Evolutionary conservation across 2,797 vertebrate genomes (phyloP).

Genomic region (Mus minutoides): DNA sequence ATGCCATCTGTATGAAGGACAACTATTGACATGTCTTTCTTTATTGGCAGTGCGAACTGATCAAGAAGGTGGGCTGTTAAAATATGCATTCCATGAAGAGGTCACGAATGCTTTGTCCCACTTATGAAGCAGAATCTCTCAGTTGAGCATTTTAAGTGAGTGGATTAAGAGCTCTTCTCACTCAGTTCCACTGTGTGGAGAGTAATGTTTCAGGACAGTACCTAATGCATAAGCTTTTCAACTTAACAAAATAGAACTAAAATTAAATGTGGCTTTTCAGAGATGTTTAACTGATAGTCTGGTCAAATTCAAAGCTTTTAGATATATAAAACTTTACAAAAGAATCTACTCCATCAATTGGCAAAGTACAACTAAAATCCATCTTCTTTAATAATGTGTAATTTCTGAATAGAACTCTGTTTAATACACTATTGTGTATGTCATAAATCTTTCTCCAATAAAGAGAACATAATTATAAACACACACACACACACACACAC

Average conservation of each 20-base stretch:
- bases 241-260: slow-evolving; percentile 68
- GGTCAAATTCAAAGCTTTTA: slow-evolving; percentile 74
- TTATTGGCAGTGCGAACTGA: background rate
- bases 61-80: background rate
- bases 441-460: slow-evolving; percentile 80
- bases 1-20: background rate
- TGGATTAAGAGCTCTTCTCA: background rate
- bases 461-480: background rate
- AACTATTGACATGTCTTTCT: slow-evolving; percentile 1
- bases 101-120: slow-evolving; percentile 33
- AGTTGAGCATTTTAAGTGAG: background rate
- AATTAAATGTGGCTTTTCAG: slow-evolving; percentile 71
- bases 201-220: slow-evolving; percentile 69
- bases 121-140: background rate
- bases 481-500: too few relatives aligned
- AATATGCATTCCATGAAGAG: background rate
- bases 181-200: slow-evolving; percentile 45
- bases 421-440: slow-evolving; percentile 76
- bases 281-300: slow-evolving; percentile 60
- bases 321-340: slow-evolving; percentile 75
- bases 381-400: slow-evolving; percentile 80
- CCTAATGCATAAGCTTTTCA: slow-evolving; percentile 73
- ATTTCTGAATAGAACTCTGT: slow-evolving; percentile 78
- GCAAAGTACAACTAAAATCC: slow-evolving; percentile 81
- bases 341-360: slow-evolving; percentile 72